Conservation (phyloP, 2,113 vertebrate genomes). For the Hemichromis elongatus region DNA sequence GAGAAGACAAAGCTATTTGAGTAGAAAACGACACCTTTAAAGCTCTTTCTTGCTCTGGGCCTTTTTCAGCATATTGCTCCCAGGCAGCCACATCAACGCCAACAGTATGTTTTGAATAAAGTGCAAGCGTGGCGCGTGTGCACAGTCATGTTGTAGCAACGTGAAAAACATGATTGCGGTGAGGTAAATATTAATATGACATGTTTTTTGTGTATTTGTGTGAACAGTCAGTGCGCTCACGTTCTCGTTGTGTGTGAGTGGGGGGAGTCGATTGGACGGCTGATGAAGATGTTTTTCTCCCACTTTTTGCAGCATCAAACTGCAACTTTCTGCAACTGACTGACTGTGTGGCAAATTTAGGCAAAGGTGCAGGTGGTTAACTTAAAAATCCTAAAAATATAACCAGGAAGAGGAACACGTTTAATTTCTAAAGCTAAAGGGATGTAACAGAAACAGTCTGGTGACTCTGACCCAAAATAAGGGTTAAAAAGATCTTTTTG, state of each 20-base stretch:
- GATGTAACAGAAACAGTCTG: not conserved
- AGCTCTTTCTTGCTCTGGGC: not conserved
- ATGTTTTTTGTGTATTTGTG: not conserved
- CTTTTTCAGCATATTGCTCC: conserved; percentile 3
- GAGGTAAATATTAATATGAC: not conserved
- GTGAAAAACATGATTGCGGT: not conserved
- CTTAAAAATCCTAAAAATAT: not conserved
- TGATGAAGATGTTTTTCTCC: not conserved
- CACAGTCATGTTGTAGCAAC: not conserved
- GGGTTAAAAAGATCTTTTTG: not conserved
- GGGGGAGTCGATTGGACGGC: not conserved
- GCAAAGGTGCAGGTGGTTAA: not conserved
- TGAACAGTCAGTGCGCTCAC: not conserved
- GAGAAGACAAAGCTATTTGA: not conserved
- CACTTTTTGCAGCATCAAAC: not conserved
- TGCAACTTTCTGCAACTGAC: too few relatives aligned
- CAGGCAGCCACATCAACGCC: not conserved
- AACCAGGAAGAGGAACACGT: not conserved
- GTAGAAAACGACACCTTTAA: not conserved
- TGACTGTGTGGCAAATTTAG: not conserved
- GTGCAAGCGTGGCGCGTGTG: not conserved
- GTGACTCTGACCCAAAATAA: not conserved
- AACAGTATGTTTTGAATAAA: conserved; percentile 46
- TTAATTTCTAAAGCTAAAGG: not conserved
- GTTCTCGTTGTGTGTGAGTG: not conserved